Evolutionary conservation across 1,140 invertebrate species (phyloP).

Genomic region (Drusus annulatus): DNA sequence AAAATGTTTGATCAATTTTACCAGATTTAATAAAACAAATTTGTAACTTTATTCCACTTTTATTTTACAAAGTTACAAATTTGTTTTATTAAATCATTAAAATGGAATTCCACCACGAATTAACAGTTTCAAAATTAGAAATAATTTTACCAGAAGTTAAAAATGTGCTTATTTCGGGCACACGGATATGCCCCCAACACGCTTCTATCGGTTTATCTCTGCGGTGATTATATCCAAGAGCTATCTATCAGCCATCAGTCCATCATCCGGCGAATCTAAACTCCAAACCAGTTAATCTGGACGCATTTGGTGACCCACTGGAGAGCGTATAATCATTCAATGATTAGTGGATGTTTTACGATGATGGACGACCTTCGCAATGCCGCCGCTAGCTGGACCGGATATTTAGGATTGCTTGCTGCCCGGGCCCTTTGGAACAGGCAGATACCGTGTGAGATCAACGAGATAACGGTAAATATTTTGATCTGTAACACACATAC

Average conservation of each 20-base stretch:
- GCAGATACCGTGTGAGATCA: background rate
- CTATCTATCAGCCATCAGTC: background rate
- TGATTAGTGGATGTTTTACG: conserved; percentile 19
- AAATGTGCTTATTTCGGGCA: no score
- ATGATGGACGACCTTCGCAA: conserved; percentile 26
- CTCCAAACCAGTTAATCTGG: conserved; percentile 25
- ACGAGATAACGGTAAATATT: background rate
- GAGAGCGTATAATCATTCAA: conserved; percentile 17
- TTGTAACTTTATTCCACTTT: no score
- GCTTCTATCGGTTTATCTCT: no score
- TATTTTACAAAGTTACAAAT: no score
- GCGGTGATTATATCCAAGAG: background rate
- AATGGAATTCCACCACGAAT: no score
- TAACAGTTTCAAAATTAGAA: no score
- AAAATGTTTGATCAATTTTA: no score
- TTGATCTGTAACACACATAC: background rate
- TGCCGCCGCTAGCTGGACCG: conserved; percentile 8
- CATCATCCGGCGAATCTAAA: conserved; percentile 17
- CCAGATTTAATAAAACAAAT: no score
- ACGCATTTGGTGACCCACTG: conserved; percentile 28
- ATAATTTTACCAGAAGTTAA: no score
- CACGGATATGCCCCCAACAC: no score
- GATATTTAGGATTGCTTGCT: background rate
- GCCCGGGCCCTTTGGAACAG: background rate
- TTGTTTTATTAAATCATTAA: no score